Conservation (phyloP, 2,113 vertebrate genomes). For the Cinclus mexicanus region DNA sequence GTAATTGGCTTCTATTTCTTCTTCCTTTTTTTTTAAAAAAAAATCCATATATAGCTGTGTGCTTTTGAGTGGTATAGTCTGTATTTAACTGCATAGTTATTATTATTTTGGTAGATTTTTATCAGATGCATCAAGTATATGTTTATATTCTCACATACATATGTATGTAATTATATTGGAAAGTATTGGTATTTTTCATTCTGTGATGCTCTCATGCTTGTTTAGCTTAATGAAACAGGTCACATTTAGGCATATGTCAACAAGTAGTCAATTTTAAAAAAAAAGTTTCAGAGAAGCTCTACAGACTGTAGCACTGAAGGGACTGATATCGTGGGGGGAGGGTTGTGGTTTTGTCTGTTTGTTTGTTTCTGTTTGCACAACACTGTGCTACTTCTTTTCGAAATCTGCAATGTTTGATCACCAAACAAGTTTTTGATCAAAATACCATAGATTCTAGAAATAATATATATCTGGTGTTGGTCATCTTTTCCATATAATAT, state of each 20-base stretch:
- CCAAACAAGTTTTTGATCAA: background rate
- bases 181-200: background rate
- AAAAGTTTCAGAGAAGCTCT: background rate
- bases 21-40: background rate
- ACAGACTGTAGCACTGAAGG: background rate
- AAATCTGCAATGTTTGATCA: background rate
- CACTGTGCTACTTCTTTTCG: background rate
- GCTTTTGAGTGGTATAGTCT: background rate
- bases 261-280: background rate
- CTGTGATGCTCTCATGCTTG: background rate
- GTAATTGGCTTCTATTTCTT: background rate
- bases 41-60: background rate
- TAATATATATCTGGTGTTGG: accelerated
- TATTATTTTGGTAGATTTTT: background rate
- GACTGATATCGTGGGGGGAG: accelerated
- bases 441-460: background rate
- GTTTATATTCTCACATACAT: background rate
- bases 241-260: background rate
- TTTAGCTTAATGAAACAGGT: background rate
- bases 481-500: background rate
- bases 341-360: background rate
- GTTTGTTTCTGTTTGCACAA: background rate
- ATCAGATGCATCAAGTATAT: background rate
- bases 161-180: background rate
- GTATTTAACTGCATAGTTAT: background rate